Base-by-base conservation (phyloP, 2,113 vertebrate genomes). In the Speoplatyrhinus poulsoni region DNA sequence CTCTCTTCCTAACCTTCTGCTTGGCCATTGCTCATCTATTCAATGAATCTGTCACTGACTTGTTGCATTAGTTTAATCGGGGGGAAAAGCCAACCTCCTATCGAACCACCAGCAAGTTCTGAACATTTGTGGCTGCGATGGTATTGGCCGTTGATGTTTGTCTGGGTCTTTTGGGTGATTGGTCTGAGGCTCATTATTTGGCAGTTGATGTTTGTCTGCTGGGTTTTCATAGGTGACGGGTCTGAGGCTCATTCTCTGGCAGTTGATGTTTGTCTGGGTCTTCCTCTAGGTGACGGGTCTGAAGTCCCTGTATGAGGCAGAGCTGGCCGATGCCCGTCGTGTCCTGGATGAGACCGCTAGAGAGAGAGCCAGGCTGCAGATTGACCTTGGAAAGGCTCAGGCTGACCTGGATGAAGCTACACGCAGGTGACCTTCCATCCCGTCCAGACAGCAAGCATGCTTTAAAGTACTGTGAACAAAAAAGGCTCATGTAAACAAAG, bases 281-380 rank as follows among this genome's bases (percentile, higher is more conserved):
- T 77, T 8, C 75, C 16, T 60, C 3, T 67, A 99, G 96, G 95
- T 98, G 65, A 94, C 92, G 0, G 95, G 96, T 46, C 91, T 99
- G 64, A 99, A 98, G 85, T 74, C 87, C 6, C 89, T 99, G 52
- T 99, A 98, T 1, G 97, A 99, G 84, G 89, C 94, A 0, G 98
- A 99, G 86, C 83, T 99, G 75, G 95, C 95, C 0, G 98, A 99
- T 15, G 94, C 96, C 62, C 94, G 97, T 1, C 90, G 94, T 17
- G 94, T 95, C 63, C 88, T 99, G 76, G 98, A 99, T 66, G 98
- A 99, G 79, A 99, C 97, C 0, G 95, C 98, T 8, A 94, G 82
- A 17, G 97, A 98, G 56, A 90, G 95, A 13, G 97, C 98, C 0
- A 92, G 87, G 41, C 91, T 99, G 33, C 97, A 99, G 93, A 99